Evolutionary conservation across 2,797 vertebrate genomes (phyloP).

Genomic region (Spatula clypeata): DNA sequence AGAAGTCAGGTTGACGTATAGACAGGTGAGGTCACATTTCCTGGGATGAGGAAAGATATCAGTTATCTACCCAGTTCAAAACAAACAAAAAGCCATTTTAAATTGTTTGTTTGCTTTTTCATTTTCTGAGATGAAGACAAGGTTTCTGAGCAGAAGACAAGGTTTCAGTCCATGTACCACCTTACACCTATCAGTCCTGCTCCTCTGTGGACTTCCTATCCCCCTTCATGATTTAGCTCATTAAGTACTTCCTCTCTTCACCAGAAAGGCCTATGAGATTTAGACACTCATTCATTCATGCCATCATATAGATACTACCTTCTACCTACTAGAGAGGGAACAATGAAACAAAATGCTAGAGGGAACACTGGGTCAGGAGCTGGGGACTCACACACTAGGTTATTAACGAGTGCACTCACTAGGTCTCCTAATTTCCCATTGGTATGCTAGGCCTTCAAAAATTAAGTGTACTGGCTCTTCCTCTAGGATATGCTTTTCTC

Average conservation of each 20-base stretch:
- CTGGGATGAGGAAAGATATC: not conserved
- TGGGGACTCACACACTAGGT: not conserved
- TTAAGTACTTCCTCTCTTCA: not conserved
- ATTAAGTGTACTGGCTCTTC: not conserved
- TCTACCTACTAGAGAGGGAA: not conserved
- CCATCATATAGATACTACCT: not conserved
- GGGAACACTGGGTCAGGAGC: not conserved
- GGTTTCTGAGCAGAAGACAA: not conserved
- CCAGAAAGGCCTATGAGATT: not conserved
- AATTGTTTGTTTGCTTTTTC: not conserved
- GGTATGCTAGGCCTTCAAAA: not conserved
- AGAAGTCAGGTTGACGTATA: not conserved
- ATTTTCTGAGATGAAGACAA: not conserved
- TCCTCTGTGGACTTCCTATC: not conserved
- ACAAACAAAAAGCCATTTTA: too few relatives aligned
- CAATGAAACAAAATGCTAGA: not conserved
- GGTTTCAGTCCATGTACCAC: not conserved
- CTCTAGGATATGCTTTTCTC: not conserved
- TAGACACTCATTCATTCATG: not conserved
- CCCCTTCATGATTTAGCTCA: not conserved
- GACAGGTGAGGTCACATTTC: not conserved
- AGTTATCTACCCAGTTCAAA: not conserved
- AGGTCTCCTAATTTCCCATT: rapidly evolving
- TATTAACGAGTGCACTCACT: not conserved
- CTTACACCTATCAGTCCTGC: not conserved